Evolutionary conservation across 2,113 vertebrate genomes (phyloP), one percentile per base, ranked within the genome.

Genomic region (Accipiter virgatus): DNA sequence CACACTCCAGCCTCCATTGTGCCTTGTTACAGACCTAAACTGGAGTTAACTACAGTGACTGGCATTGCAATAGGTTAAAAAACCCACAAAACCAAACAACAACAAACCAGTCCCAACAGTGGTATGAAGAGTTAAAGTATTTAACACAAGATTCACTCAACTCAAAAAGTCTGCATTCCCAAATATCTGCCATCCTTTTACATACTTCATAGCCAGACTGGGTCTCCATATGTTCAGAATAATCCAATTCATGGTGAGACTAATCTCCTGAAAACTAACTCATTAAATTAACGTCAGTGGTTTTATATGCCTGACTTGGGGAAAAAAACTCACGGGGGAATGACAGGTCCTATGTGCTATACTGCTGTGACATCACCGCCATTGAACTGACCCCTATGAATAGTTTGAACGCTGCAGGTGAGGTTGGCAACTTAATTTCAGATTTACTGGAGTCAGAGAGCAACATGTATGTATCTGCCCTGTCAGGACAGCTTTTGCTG

Each of bases 261-360:
- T 91, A 95, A 96, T 96, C 67, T 92, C 81, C 92, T 19, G 58
- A 85, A 91, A 95, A 96, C 53, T 9, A 89, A 91, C 62, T 91
- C 62, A 80, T 87, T 95, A 85, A 84, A 91, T 81, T 89, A 81
- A 79, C 32, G 43, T 55, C 78, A 84, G 27, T 85, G 81, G 62
- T 84, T 93, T 94, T 68, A 59, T 83, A 47, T 55, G 50, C n/a
- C 56, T 89, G 81, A 90, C 65, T 79, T 85, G 42, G 65, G 52
- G 53, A 61, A 90, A 82, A 82, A 74, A 88, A 14, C 29, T 92
- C 43, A 23, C 14, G 40, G 26, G 53, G 62, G 19, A 72, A 61
- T 42, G 61, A 71, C 36, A 52, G 58, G 22, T 65, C 53, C 62
- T 45, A 0, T 23, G 56, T 65, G 25, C 52, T 79, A 5, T 4